phyloP scores from a whole-genome alignment of 2,113 vertebrate genomes.

The Myodes glareolus region DNA sequence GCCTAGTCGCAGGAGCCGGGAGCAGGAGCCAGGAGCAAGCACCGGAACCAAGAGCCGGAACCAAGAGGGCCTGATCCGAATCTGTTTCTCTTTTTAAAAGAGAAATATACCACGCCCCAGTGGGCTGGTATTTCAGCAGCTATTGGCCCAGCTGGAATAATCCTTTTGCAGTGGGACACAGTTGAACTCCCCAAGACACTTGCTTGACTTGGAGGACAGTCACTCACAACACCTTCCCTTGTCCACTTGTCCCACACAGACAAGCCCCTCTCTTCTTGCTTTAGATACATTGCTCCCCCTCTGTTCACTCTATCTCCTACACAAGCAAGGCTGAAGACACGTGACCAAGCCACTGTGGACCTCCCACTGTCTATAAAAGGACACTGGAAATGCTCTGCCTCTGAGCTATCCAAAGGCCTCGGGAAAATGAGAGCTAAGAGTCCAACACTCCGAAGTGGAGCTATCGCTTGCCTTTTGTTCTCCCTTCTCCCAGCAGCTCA shows the following conservation, averaged over 20 bases:
- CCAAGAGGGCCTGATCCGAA: too few species aligned
- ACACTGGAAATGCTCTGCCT: neutral
- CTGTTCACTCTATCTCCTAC: neutral
- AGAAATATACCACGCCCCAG: too few species aligned
- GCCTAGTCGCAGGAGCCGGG: too few species aligned
- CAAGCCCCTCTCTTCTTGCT: neutral
- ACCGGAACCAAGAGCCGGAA: too few species aligned
- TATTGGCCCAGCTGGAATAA: neutral
- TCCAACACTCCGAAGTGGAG: neutral
- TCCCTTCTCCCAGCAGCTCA: slow-evolving; percentile 60
- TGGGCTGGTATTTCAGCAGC: too few species aligned
- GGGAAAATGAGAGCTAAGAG: neutral
- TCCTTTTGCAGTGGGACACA: neutral
- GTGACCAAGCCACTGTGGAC: neutral
- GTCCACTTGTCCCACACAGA: neutral
- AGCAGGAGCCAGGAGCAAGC: too few species aligned
- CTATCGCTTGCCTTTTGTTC: slow-evolving; percentile 70
- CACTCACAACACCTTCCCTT: neutral
- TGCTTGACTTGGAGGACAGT: neutral
- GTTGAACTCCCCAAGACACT: neutral
- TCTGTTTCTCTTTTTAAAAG: too few species aligned
- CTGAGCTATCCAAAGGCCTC: neutral
- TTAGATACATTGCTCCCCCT: too few species aligned
- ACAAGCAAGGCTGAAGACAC: neutral
- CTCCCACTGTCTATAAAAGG: neutral